Base-by-base conservation (phyloP, 2,113 vertebrate genomes). In the Sylvilagus bachmani region DNA sequence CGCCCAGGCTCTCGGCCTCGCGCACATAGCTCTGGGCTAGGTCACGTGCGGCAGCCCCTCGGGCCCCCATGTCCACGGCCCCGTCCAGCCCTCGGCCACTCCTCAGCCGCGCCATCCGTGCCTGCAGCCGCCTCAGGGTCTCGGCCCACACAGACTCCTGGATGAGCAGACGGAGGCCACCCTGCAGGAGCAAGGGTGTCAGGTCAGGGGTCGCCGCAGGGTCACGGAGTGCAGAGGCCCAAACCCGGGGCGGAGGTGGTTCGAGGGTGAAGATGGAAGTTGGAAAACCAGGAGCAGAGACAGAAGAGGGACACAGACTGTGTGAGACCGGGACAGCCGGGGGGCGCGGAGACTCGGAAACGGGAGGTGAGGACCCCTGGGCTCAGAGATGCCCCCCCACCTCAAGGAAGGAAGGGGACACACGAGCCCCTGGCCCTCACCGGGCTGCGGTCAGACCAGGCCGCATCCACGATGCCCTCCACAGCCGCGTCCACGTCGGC, bases 1-100 rank as follows among this genome's bases (percentile, higher is more conserved):
- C 99, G 10, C 99, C 99, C 96, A 99, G 99, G 80, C 98, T 98
- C 94, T 97, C 94, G 36, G 99, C 99, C 29, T 98, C 98, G 3
- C 75, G 97, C 62, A 99, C 98, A 38, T 98, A 98, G 91, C 82
- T 69, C 1, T 98, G 98, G 49, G 99, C 98, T 33, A 91, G 86
- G 0, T 24, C 79, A 11, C 90, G 61, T 0, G 95, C 95, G 0
- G 98, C 98, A 1, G 94, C 75, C 17, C 86, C 89, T 53, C 99
- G 97, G 31, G 97, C n/a, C 5, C 98, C 98, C 97, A 98, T 93
- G 75, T 98, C 98, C 81, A 97, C 81, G 0, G 96, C 89, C 73
- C 97, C 97, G 4, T 98, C 98, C 29, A 98, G 79, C 3, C 97
- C 97, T n/a, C 33, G 96, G 33, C 99, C 98, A 2, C 97, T 95